A percentile compares a stretch with the other conserved stretches of the same genome.
Conservation (phyloP, 2,888 invertebrate genomes). For the Agrochola circellaris region DNA sequence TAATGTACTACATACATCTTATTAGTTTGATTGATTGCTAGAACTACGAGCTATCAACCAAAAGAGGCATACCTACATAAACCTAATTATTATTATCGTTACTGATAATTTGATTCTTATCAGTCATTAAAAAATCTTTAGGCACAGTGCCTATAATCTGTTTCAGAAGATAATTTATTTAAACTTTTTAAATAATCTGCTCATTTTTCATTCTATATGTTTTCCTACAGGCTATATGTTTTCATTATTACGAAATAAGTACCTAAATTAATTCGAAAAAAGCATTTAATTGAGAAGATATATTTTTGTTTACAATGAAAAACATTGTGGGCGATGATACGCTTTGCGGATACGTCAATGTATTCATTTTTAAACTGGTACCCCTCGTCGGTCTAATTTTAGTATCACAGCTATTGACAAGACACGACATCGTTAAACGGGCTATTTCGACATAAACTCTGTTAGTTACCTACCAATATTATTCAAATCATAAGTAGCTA, state of each 20-base stretch:
- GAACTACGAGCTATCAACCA: constrained; percentile 8
- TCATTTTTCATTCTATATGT: neutral
- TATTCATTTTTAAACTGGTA: constrained; percentile 55
- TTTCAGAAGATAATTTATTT: constrained; percentile 16
- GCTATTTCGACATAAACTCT: constrained; percentile 42
- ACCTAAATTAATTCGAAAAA: neutral
- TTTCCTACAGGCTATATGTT: neutral
- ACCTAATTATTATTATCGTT: constrained; percentile 28
- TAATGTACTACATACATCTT: neutral
- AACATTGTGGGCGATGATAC: constrained; percentile 23
- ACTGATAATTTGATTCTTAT: constrained; percentile 38
- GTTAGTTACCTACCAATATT: constrained; percentile 19
- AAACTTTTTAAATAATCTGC: neutral
- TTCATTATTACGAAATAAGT: neutral
- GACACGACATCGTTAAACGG: constrained; percentile 23
- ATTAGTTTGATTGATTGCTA: constrained; percentile 19
- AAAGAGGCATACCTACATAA: neutral
- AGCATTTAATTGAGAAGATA: neutral
- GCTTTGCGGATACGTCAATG: constrained; percentile 35
- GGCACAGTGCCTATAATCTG: constrained; percentile 2
- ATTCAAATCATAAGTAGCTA: constrained; percentile 5
- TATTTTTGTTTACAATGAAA: constrained; percentile 6
- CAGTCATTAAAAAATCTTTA: constrained; percentile 27
- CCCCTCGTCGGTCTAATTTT: constrained; percentile 54
- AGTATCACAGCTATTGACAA: constrained; percentile 50